Percentiles rank a stretch among this genome's conserved stretches.
phyloP scores from a whole-genome alignment of 2,888 invertebrate species.

The Melipona bicolor region DNA sequence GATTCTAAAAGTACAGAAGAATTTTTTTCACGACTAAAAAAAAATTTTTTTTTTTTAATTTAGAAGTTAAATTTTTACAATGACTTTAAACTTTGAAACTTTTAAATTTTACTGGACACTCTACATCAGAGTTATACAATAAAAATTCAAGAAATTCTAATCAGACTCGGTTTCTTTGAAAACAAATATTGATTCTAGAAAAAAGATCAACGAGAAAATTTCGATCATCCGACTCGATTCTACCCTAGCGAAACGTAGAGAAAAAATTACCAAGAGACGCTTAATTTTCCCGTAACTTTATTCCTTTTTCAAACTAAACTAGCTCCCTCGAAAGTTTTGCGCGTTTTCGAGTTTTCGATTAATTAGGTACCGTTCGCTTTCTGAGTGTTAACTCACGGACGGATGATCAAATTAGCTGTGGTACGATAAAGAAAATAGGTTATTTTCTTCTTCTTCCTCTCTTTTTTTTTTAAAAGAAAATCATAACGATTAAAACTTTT shows the following conservation, averaged over 20 bases:
- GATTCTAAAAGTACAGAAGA: no score
- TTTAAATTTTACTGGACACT: no score
- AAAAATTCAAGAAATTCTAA: no score
- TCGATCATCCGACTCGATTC: constrained; percentile 11
- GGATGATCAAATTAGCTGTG: background rate
- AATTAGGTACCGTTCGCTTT: background rate
- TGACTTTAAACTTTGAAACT: no score
- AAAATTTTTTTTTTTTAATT: no score
- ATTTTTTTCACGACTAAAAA: no score
- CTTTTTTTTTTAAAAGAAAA: no score
- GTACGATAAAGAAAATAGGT: background rate
- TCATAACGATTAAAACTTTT: no score
- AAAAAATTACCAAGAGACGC: background rate
- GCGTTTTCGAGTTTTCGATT: background rate
- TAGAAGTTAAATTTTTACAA: no score
- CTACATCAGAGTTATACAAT: no score
- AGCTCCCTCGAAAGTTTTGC: background rate
- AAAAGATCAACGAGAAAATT: constrained; percentile 3
- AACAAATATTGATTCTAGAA: no score
- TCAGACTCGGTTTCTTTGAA: no score
- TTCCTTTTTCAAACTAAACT: background rate
- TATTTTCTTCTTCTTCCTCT: background rate
- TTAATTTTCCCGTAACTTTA: background rate
- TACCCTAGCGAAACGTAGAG: background rate
- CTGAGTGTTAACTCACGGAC: background rate